Evolutionary conservation across 2,113 vertebrate species (phyloP).

Genomic region (Coptodon rendalli): DNA sequence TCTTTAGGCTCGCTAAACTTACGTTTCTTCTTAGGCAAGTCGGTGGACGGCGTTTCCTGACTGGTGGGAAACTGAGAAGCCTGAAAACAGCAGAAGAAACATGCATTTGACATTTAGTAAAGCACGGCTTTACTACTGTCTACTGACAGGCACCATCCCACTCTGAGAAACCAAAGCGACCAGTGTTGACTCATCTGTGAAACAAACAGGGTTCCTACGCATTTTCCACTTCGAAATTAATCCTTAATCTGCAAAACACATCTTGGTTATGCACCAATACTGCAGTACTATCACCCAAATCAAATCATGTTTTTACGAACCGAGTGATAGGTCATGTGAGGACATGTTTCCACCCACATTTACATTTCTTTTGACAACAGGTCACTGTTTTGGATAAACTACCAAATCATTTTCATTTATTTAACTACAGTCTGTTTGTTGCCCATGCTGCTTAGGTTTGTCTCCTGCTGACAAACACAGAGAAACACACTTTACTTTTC

Average conservation of each 20-base stretch:
- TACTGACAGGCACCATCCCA: not conserved
- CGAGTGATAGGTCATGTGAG: not conserved
- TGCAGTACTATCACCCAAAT: not conserved
- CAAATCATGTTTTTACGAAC: not conserved
- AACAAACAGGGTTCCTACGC: constrained; percentile 10
- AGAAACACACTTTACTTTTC: not conserved
- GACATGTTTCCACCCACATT: not conserved
- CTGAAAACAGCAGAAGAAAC: constrained; percentile 39
- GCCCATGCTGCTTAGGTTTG: not conserved
- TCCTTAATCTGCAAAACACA: not conserved
- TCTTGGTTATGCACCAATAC: not conserved
- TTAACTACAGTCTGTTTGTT: not conserved
- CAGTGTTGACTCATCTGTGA: constrained; percentile 24
- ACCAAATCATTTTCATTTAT: not conserved
- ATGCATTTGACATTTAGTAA: not conserved
- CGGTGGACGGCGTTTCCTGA: constrained; percentile 67
- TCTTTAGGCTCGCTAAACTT: constrained; percentile 88
- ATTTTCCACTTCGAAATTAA: not conserved
- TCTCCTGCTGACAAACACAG: constrained; percentile 17
- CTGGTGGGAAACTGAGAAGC: constrained; percentile 70
- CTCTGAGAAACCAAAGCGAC: not conserved
- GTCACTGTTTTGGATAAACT: not conserved
- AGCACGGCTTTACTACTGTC: not conserved
- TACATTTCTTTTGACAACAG: not conserved
- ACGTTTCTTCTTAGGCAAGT: constrained; percentile 71